A percentile compares a stretch with the other conserved stretches of the same genome.
Evolutionary conservation across 2,797 vertebrate species (phyloP).

Genomic region (Galaxias olidus): DNA sequence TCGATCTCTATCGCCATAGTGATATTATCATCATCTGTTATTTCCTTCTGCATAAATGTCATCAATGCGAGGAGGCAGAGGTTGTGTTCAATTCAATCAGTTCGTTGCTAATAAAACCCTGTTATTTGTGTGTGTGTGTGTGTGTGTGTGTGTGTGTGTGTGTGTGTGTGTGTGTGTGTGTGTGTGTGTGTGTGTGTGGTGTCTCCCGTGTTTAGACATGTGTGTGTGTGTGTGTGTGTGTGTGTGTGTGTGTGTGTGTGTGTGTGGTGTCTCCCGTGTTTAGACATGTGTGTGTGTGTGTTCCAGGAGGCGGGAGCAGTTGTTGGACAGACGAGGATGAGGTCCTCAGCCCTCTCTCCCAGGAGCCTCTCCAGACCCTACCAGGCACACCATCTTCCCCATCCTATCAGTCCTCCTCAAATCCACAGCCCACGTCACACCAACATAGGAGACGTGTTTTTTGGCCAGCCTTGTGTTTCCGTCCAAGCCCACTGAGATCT

Average conservation of each 20-base stretch:
- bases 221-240: constrained; percentile 1
- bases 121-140: constrained; percentile 5
- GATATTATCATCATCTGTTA: constrained; percentile 66
- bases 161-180: constrained; percentile 3
- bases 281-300: too few relatives aligned
- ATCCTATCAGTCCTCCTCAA: constrained; percentile 53
- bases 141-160: constrained; percentile 35
- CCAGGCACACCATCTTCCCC: constrained; percentile 44
- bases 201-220: too few relatives aligned
- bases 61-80: constrained; percentile 47
- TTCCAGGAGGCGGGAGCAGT: constrained; percentile 16
- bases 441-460: constrained; percentile 67
- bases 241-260: constrained; percentile 9
- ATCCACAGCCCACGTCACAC: constrained; percentile 63
- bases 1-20: not conserved
- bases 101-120: constrained; percentile 56
- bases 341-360: constrained; percentile 23
- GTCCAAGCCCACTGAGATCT: too few relatives aligned
- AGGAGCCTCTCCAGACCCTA: constrained; percentile 38
- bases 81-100: constrained; percentile 56
- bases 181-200: constrained; percentile 19
- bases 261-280: not conserved
- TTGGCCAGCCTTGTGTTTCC: constrained; percentile 41
- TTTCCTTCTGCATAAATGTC: constrained; percentile 67
- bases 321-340: constrained; percentile 40